Conservation (phyloP, 30 jellyfish, hydroid and myxozoan genomes). For the Clytia hemisphaerica region DNA sequence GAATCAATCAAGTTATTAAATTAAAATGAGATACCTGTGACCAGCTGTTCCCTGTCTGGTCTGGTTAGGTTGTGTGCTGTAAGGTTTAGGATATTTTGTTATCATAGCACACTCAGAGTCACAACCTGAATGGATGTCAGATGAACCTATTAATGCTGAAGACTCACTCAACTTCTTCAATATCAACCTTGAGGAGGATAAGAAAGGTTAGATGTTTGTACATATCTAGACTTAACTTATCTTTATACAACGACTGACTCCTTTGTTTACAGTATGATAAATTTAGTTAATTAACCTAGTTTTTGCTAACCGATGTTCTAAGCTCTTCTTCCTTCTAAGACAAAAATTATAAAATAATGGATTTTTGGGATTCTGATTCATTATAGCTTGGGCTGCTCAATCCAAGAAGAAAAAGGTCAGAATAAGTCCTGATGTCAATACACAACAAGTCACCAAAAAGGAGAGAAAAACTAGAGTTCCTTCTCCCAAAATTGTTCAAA, state of each 20-base stretch:
- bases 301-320: neutral
- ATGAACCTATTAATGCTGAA: constrained; percentile 83
- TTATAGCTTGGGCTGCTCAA: neutral
- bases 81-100: too few species aligned
- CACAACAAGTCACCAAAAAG: neutral
- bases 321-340: too few species aligned
- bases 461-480: constrained; percentile 10
- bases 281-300: neutral
- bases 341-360: too few species aligned
- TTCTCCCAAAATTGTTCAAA: neutral
- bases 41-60: too few species aligned
- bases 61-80: too few species aligned
- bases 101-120: too few species aligned
- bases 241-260: neutral
- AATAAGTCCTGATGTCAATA: constrained; percentile 2
- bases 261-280: constrained; percentile 30
- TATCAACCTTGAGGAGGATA: constrained; percentile 49
- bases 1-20: too few species aligned
- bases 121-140: constrained; percentile 98
- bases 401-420: neutral
- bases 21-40: too few species aligned
- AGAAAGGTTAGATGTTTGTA: too few species aligned
- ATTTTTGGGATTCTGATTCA: neutral
- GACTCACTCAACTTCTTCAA: constrained; percentile 78
- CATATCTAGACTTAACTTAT: too few species aligned